Base-by-base conservation (phyloP, 2,888 invertebrate species). In the Dichetophora obliterata region DNA sequence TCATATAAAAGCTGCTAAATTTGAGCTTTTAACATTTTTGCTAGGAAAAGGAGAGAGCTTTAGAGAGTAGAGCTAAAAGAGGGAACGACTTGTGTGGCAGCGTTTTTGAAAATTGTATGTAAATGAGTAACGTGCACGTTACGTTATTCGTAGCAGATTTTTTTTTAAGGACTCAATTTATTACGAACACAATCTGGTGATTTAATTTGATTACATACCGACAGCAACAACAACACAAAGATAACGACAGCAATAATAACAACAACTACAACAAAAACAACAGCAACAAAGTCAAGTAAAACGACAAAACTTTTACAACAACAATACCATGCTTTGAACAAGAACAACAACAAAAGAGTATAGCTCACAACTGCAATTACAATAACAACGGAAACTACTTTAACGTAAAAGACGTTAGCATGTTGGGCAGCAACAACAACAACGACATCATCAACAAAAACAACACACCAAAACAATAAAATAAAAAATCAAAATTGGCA, bases 161-260 rank as follows among this genome's bases (percentile, higher is more conserved):
- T 54, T 31, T 31, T 31, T 66, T 66, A 74, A 74, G 74, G 74
- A 74, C 52, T 74, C 74, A 74, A 74, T 74, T 74, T 74, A 74
- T 74, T 74, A 74, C 74, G 54, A 54, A 66, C 66, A 74, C 65
- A 74, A 66, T 66, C 66, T 74, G 74, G 65, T 50, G 74, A 65
- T 74, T 74, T 74, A 77, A 76, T 81, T 78, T 79, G 78, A 75
- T 75, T 71, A 77, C 74, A 69, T 74, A 69, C 48, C 66, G 75
- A 75, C 78, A 75, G 63, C 57, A 75, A 31, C 68, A 69, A 74
- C 75, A 79, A 50, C n/a, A n/a, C n/a, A n/a, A n/a, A n/a, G n/a
- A 69, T 74, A 69, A 31, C 66, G 75, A 75, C 78, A 75, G 63
- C 57, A 75, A 31, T 63, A 69, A 74, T 68, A 76, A 31, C 75